Base-by-base conservation (phyloP, 2,113 vertebrate species). In the Grallaria varia region DNA sequence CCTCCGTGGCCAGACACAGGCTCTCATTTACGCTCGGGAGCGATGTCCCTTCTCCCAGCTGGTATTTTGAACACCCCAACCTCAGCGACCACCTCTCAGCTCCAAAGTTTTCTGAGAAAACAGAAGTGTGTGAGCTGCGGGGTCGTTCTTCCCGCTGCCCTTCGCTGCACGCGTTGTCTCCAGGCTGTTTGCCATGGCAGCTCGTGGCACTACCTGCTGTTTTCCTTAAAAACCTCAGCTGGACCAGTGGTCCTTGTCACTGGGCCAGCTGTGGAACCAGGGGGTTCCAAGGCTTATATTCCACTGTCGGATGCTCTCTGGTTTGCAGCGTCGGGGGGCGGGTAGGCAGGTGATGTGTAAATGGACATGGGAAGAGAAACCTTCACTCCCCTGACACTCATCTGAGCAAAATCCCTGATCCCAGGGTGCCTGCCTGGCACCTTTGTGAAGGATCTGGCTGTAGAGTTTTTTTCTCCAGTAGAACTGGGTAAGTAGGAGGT, bases 61-160 rank as follows among this genome's bases (percentile, higher is more conserved):
- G 80, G 96, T 97, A 96, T 93, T 97, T 96, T 86, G 97, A 98
- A 96, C 97, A 95, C 77, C 76, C 89, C 95, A 71, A 64, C 97
- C 95, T 97, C 87, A 89, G 96, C 56, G 59, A 96, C 97, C 83
- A 64, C 77, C 96, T 94, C 94, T 42, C 93, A 90, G 60, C 91
- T 89, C 71, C 67, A 14, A 20, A 92, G 95, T 83, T 96, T 94
- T 71, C 91, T 92, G 81, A 93, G 92, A 91, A 93, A 95, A 94
- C 4, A 95, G 35, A 83, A 93, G 30, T 17, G 10, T 67, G 82
- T 2, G 40, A 96, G 83, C 84, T 6, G 9, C 1, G 0, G 71
- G 58, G 40, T 56, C 3, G 0, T 44, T 79, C 55, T 42, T 77
- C 73, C 47, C n/a, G 5, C 73, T 42, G 83, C 69, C 72, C 42